Percentiles rank a stretch among this genome's conserved stretches.
Conservation (phyloP, 2,888 invertebrate species). For the Bombylius discolor region DNA sequence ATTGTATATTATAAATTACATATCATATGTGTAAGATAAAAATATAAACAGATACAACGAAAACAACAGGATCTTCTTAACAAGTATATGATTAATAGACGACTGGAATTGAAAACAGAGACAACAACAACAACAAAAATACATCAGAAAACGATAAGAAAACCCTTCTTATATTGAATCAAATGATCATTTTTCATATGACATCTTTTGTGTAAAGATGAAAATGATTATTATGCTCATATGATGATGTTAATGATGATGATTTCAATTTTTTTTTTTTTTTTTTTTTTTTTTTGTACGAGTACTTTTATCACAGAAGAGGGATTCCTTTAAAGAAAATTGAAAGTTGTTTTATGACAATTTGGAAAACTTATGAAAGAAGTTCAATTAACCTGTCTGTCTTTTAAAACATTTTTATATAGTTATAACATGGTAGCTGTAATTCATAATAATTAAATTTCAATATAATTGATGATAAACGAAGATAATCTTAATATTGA, state of each 20-base stretch:
- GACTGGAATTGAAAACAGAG: too few species aligned
- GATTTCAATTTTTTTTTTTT: neutral
- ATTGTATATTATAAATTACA: too few species aligned
- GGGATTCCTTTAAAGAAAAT: slow-evolving; percentile 5
- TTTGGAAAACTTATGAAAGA: neutral
- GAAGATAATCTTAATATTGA: too few species aligned
- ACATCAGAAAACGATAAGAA: too few species aligned
- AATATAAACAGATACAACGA: neutral
- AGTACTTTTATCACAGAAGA: neutral
- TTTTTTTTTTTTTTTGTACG: too few species aligned
- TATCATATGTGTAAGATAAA: too few species aligned
- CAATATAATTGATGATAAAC: too few species aligned
- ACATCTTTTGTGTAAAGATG: neutral
- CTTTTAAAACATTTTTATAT: neutral
- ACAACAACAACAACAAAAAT: too few species aligned
- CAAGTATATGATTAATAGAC: too few species aligned
- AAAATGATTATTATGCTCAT: neutral
- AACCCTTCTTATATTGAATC: too few species aligned
- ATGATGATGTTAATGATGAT: neutral
- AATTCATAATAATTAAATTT: too few species aligned
- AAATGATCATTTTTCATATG: neutral
- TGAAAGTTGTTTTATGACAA: slow-evolving; percentile 3
- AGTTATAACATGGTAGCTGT: too few species aligned
- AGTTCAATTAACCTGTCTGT: neutral
- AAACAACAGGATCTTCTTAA: neutral